Base-by-base conservation (phyloP, 2,113 vertebrate species). In the Entelurus aequoreus region DNA sequence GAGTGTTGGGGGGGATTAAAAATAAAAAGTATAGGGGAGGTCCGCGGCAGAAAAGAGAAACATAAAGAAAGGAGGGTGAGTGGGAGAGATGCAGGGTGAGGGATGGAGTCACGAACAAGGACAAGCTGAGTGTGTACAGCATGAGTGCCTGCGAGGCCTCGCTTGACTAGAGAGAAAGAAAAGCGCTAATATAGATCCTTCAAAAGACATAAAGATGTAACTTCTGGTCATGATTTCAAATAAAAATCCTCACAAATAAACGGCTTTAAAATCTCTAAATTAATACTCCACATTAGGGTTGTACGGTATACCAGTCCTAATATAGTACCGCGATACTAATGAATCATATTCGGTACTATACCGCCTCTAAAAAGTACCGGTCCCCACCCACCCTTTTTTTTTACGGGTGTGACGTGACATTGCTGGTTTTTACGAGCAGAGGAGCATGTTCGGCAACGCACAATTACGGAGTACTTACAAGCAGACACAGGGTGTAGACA, bases 71-170 rank as follows among this genome's bases (percentile, higher is more conserved):
- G 71, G 55, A 69, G 75, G 53, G 61, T 53, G 71, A 58, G 74
- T 69, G 66, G 55, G 68, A 60, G 51, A 62, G 62, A 71, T 36
- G 50, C 64, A 56, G 74, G 55, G 57, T 55, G 74, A 75, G 74
- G 65, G 63, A 55, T 48, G 60, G 60, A 84, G 71, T 76, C 76
- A 79, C 75, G 71, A 84, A 80, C 75, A 77, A 79, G 73, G 69
- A 65, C 61, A 76, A 76, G 78, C 74, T 67, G 66, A 82, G 71
- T 75, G 48, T 66, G 53, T 56, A 15, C 64, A 81, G 77, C 68
- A 69, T 70, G 66, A 84, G 84, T 71, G 77, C 77, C 82, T 79
- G 70, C 68, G 77, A 81, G 83, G 78, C 69, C 72, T 74, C 48
- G 73, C 76, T 68, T 65, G 75, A 65, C 10, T 59, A 44, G 46